These are phyloP conservation scores for Eudyptes chrysolophus DNA, from an alignment of 2,113 vertebrate genomes.

Conservation along the genomic window DNA sequence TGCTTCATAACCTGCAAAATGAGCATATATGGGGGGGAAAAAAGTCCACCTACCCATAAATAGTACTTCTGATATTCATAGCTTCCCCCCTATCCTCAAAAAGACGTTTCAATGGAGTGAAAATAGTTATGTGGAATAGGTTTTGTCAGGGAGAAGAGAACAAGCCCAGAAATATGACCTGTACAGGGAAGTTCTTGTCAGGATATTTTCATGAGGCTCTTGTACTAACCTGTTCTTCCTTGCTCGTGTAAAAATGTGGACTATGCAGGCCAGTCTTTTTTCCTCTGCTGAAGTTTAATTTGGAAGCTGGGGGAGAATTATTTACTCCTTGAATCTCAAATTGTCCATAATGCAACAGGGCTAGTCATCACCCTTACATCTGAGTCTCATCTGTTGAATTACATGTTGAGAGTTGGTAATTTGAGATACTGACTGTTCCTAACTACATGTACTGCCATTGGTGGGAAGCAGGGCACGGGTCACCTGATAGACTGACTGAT, in stretches of 20 bases:
- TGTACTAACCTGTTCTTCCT: background rate
- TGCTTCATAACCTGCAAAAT: background rate
- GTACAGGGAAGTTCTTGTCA: background rate
- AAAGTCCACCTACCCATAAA: background rate
- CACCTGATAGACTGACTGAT: background rate
- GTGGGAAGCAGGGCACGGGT: background rate
- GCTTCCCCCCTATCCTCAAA: background rate
- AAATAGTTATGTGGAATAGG: background rate
- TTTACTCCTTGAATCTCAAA: background rate
- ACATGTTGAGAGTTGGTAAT: background rate
- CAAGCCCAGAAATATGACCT: background rate
- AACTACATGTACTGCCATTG: rapidly evolving
- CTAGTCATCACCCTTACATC: background rate
- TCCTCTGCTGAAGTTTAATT: background rate
- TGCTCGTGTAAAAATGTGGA: background rate
- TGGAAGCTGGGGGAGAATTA: background rate
- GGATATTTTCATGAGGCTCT: background rate
- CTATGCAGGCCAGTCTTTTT: background rate
- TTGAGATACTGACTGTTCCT: background rate
- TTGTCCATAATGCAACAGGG: background rate
- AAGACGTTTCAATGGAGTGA: background rate
- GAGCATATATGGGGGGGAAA: background rate
- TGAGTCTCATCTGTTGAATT: background rate
- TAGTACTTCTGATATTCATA: background rate
- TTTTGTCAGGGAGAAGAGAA: background rate